Conservation (phyloP, 2,888 invertebrate species). For the Parthenolecanium corni region DNA sequence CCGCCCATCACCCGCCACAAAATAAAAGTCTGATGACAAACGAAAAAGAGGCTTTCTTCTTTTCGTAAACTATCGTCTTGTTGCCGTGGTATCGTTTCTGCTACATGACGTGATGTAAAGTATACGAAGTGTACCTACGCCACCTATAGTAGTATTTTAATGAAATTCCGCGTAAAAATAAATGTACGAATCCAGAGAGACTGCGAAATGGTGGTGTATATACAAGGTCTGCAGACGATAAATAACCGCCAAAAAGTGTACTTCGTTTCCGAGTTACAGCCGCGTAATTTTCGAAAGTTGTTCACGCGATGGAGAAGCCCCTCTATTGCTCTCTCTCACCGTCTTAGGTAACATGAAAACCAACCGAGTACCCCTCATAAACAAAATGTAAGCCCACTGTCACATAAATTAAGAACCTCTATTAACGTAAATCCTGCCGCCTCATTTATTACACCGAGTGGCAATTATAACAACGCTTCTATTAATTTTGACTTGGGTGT, state of each 20-base stretch:
- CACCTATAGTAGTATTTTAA: too few relatives aligned
- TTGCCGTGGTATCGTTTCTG: too few relatives aligned
- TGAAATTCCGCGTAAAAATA: constrained; percentile 12
- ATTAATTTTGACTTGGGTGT: constrained; percentile 16
- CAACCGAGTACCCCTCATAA: constrained; percentile 1
- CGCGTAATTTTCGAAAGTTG: constrained; percentile 11
- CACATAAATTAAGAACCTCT: constrained; percentile 26
- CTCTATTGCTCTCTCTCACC: background rate
- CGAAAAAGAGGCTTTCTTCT: too few relatives aligned
- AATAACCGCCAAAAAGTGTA: constrained; percentile 25
- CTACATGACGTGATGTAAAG: too few relatives aligned
- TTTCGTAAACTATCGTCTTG: too few relatives aligned
- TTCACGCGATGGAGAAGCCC: constrained; percentile 15
- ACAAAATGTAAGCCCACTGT: constrained; percentile 21
- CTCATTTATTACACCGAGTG: constrained; percentile 20
- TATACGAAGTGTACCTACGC: too few relatives aligned
- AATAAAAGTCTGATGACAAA: too few relatives aligned
- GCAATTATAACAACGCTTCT: constrained; percentile 22
- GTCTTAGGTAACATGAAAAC: constrained; percentile 13
- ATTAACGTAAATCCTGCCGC: constrained; percentile 19
- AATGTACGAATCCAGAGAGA: background rate
- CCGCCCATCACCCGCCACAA: too few relatives aligned
- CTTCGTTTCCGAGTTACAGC: constrained; percentile 18
- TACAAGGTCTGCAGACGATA: background rate
- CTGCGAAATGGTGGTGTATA: too few relatives aligned